phyloP scores from a whole-genome alignment of 2,797 vertebrate species.

The Apogon hyalosoma region DNA sequence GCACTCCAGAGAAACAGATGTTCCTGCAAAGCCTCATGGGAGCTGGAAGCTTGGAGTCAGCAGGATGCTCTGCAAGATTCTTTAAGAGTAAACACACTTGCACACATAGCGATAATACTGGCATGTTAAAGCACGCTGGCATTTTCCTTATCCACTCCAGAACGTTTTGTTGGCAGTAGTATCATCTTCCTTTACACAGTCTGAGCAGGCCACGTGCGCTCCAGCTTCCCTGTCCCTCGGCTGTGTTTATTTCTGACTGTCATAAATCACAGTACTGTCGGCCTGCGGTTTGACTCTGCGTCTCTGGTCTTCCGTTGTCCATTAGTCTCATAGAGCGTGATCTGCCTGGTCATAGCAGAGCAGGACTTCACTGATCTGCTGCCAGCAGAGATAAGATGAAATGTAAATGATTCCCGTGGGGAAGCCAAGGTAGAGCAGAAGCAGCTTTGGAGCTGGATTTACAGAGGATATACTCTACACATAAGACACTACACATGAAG shows the following conservation, averaged over 20 bases:
- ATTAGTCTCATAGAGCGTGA: conserved; percentile 12
- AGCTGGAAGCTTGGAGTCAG: conserved; percentile 42
- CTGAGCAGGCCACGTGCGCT: background rate
- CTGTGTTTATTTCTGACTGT: conserved; percentile 1
- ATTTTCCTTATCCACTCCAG: conserved; percentile 3
- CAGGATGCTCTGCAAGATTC: conserved; percentile 8
- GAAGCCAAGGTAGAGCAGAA: background rate
- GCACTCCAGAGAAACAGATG: conserved; percentile 45
- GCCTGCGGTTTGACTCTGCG: conserved; percentile 3
- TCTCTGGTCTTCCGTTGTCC: conserved; percentile 14
- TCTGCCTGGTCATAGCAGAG: background rate
- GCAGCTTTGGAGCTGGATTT: no score
- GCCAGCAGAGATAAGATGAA: background rate
- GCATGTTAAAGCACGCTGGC: background rate
- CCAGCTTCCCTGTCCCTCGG: background rate
- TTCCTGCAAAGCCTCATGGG: conserved; percentile 41
- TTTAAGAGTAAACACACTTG: conserved; percentile 17
- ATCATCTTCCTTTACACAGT: background rate
- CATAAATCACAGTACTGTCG: conserved; percentile 11
- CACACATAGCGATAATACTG: conserved; percentile 15
- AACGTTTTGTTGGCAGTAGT: background rate
- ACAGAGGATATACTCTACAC: no score
- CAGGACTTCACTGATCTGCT: conserved; percentile 1
- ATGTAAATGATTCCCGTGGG: background rate
- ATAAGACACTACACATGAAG: no score